Conservation (phyloP, 1,140 invertebrate genomes). For the Drosophila orosa region DNA sequence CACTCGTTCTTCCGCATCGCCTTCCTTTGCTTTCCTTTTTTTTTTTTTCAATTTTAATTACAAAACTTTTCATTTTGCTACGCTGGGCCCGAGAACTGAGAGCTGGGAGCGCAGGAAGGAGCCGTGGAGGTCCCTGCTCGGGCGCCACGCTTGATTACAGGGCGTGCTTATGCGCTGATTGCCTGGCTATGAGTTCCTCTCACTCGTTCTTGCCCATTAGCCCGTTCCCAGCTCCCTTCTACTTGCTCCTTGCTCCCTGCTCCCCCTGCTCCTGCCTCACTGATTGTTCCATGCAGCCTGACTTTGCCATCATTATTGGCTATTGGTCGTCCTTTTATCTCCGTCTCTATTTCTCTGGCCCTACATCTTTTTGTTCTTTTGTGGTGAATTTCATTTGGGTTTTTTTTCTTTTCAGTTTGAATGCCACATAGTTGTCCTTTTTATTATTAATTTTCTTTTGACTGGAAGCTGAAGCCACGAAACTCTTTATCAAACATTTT, state of each 20-base stretch:
- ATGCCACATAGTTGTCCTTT: constrained; percentile 73
- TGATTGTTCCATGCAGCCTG: constrained; percentile 56
- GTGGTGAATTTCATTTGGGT: constrained; percentile 44
- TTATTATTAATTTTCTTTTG: constrained; percentile 69
- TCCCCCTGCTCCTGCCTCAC: constrained; percentile 13
- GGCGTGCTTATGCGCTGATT: constrained; percentile 81
- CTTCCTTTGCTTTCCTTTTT: constrained; percentile 31
- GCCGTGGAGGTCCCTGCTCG: constrained; percentile 17
- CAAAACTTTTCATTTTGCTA: constrained; percentile 80
- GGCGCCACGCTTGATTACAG: constrained; percentile 75
- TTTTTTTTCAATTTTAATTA: constrained; percentile 78
- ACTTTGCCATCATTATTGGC: constrained; percentile 77
- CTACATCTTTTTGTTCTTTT: constrained; percentile 17
- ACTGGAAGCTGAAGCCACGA: constrained; percentile 10
- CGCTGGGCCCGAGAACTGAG: constrained; percentile 42
- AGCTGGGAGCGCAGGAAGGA: neutral
- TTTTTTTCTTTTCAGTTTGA: constrained; percentile 20
- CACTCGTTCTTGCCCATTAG: constrained; percentile 29
- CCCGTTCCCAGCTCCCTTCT: neutral
- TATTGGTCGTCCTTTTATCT: constrained; percentile 54
- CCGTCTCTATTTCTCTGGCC: neutral
- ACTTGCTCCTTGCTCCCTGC: constrained; percentile 6
- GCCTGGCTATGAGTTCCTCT: constrained; percentile 68
- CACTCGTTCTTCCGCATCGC: constrained; percentile 44
- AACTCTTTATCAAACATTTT: constrained; percentile 74